Conservation (phyloP, 2,888 invertebrate species). For the Drosophila eohydei region DNA sequence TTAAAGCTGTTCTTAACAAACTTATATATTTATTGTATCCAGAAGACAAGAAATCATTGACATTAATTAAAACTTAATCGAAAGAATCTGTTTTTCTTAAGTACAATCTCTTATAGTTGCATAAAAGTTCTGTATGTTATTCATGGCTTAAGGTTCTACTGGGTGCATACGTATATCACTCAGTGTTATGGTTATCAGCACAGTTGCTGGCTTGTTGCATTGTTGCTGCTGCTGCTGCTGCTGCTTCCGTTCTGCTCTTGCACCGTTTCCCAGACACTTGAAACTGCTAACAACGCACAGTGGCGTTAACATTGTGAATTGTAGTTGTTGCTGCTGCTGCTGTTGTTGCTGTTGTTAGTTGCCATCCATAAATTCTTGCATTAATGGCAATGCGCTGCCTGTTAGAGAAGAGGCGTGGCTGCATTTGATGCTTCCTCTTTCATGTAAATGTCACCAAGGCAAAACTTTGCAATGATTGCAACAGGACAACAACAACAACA, state of each 20-base stretch:
- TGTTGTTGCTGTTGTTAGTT: slow-evolving; percentile 63
- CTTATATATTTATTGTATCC: too few relatives aligned
- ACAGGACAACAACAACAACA: slow-evolving; percentile 2
- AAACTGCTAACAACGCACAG: slow-evolving; percentile 74
- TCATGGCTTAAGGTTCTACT: slow-evolving; percentile 25
- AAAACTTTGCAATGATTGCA: slow-evolving; percentile 61
- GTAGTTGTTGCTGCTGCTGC: slow-evolving; percentile 47
- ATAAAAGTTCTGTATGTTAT: neutral
- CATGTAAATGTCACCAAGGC: slow-evolving; percentile 70
- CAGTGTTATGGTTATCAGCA: slow-evolving; percentile 78
- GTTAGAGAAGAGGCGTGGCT: slow-evolving; percentile 47
- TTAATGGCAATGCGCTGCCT: slow-evolving; percentile 66
- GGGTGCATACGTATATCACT: slow-evolving; percentile 68
- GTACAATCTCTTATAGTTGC: neutral
- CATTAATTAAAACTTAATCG: neutral
- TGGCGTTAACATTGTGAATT: slow-evolving; percentile 70
- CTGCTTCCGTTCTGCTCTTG: slow-evolving; percentile 39
- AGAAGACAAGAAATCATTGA: neutral
- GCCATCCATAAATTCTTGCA: slow-evolving; percentile 76
- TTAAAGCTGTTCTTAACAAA: too few relatives aligned
- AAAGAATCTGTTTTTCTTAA: neutral
- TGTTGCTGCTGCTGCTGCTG: slow-evolving; percentile 46
- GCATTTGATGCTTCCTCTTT: slow-evolving; percentile 69
- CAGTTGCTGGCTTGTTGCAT: slow-evolving; percentile 63
- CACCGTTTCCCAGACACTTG: slow-evolving; percentile 62